phyloP scores from a whole-genome alignment of 2,888 invertebrate genomes.

The Drosophila austrosaltans region DNA sequence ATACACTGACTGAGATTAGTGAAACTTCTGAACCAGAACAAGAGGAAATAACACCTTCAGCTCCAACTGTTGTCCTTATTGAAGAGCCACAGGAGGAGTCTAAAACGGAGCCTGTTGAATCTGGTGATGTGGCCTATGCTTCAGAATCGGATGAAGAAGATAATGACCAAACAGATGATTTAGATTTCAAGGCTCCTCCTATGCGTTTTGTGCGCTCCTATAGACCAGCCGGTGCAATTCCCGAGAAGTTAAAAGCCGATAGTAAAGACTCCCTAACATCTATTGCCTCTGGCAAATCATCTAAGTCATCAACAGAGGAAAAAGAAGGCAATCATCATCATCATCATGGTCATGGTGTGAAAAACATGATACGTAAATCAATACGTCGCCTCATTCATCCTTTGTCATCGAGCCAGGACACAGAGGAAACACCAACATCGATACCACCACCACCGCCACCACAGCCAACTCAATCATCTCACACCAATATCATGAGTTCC shows the following conservation, averaged over 20 bases:
- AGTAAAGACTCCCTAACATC: conserved; percentile 72
- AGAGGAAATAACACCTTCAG: neutral
- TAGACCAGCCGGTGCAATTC: conserved; percentile 63
- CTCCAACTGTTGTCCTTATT: neutral
- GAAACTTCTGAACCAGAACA: conserved; percentile 55
- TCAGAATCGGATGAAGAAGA: conserved; percentile 61
- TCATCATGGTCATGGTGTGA: conserved; percentile 60
- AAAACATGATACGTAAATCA: conserved; percentile 80
- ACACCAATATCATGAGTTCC: conserved; percentile 16
- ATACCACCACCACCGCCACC: conserved; percentile 2
- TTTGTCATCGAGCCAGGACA: conserved; percentile 13
- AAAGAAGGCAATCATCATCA: conserved; percentile 22
- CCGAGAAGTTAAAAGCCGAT: conserved; percentile 24
- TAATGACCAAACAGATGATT: conserved; percentile 39
- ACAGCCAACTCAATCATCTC: neutral
- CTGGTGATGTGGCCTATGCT: conserved; percentile 62
- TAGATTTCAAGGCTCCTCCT: conserved; percentile 79
- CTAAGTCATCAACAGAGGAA: conserved; percentile 42
- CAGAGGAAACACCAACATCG: conserved; percentile 14
- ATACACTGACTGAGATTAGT: conserved; percentile 58
- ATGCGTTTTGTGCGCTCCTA: conserved; percentile 82
- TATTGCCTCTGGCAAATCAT: conserved; percentile 56
- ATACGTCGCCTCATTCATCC: conserved; percentile 80
- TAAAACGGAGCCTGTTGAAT: conserved; percentile 31
- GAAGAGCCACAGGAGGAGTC: conserved; percentile 13